Conservation (phyloP, 2,888 invertebrate species). For the Cenopis cana region DNA sequence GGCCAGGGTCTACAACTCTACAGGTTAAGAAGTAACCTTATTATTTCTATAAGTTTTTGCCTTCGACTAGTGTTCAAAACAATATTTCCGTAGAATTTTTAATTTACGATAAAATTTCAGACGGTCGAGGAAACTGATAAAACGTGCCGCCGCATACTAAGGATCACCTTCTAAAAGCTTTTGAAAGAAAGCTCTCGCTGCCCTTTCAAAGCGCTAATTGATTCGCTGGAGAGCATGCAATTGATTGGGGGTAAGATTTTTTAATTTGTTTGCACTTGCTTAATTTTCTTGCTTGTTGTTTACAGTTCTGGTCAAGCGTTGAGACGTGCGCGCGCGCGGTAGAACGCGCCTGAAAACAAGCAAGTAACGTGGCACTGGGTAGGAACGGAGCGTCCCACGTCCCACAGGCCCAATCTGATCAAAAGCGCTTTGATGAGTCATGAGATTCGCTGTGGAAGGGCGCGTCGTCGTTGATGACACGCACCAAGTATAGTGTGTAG, state of each 20-base stretch:
- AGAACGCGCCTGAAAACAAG: too few relatives aligned
- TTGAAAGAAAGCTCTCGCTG: constrained; percentile 28
- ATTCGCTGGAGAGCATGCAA: constrained; percentile 11
- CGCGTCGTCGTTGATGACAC: too few relatives aligned
- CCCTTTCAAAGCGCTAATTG: constrained; percentile 28
- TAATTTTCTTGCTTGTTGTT: not conserved
- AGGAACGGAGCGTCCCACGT: too few relatives aligned
- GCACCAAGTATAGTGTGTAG: too few relatives aligned
- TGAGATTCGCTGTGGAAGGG: too few relatives aligned
- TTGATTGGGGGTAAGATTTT: not conserved
- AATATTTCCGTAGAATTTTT: constrained; percentile 1
- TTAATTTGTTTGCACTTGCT: not conserved
- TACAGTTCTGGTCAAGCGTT: not conserved
- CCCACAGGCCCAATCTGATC: too few relatives aligned
- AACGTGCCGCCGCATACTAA: constrained; percentile 35
- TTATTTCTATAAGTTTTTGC: not conserved
- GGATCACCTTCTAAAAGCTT: constrained; percentile 35
- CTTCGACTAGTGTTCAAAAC: not conserved
- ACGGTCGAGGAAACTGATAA: constrained; percentile 6
- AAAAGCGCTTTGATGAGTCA: too few relatives aligned
- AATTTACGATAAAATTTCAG: constrained; percentile 23
- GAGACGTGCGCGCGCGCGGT: too few relatives aligned
- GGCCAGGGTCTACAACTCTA: too few relatives aligned
- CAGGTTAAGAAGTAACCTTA: not conserved
- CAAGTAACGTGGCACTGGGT: too few relatives aligned